Conservation (phyloP, 2,113 vertebrate genomes). For the Aplodontia rufa region DNA sequence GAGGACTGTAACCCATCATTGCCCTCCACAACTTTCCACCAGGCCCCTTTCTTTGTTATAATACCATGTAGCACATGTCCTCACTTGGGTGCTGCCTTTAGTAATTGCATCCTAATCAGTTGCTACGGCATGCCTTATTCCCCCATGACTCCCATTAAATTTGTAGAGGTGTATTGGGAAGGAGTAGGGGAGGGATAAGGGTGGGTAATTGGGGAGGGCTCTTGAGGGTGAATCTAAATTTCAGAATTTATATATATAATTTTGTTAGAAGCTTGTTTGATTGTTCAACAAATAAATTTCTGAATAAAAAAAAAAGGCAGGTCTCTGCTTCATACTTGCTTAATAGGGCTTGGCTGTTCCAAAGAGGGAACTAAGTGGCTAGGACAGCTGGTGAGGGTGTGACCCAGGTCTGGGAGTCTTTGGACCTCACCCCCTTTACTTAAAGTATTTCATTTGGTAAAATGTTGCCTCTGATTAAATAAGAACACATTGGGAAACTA, state of each 20-base stretch:
- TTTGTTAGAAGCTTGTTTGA: too few relatives aligned
- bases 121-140: not conserved
- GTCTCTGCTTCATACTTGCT: not conserved
- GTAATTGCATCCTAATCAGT: not conserved
- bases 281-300: too few relatives aligned
- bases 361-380: not conserved
- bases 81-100: not conserved
- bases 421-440: not conserved
- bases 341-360: not conserved
- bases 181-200: too few relatives aligned
- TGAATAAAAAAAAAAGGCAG: too few relatives aligned
- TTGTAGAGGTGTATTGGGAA: too few relatives aligned
- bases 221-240: too few relatives aligned
- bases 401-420: not conserved
- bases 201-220: too few relatives aligned
- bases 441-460: not conserved
- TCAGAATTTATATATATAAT: too few relatives aligned
- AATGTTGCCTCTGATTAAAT: slow-evolving; percentile 6
- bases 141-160: not conserved
- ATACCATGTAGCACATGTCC: not conserved
- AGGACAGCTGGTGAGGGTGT: not conserved
- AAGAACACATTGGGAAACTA: not conserved
- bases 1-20: not conserved
- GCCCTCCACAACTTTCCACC: not conserved
- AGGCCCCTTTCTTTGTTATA: not conserved